Base-by-base conservation (phyloP, 2,797 vertebrate genomes). In the Acridotheres tristis region DNA sequence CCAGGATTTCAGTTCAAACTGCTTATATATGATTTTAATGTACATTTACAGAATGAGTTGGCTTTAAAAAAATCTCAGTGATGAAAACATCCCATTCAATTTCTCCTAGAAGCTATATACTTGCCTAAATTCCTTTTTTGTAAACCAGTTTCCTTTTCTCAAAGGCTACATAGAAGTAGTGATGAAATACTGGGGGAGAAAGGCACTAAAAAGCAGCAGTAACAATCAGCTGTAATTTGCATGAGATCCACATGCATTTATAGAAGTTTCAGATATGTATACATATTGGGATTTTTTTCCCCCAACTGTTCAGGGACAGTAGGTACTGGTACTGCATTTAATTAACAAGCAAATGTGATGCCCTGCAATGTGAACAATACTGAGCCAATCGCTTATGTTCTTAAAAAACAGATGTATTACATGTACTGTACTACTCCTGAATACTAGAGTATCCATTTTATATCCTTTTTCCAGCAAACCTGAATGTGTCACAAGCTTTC, bases 261-360 rank as follows among this genome's bases (percentile, higher is more conserved):
- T 51, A 95, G 95, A 97, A 96, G 97, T 97, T 95, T 96, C 95
- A 94, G 85, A 97, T 91, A 91, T 95, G 94, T 62, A 79, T 93
- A 96, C 85, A 96, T 96, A 96, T 58, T 65, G 96, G 92, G 93
- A 96, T 96, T 95, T 94, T 43, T 78, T 62, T 7, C 93, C 94
- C 94, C 88, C 79, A 96, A 96, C 94, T 97, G 97, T 91, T 96
- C 96, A 96, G 97, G 96, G 96, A 96, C 92, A 94, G 88, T 85
- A 91, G 96, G 95, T 89, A 95, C 83, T 91, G 95, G 94, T 96
- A 94, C 77, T 94, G 97, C 96, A 97, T 98, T 97, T 97, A 97
- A 98, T 98, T 98, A 98, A 97, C 97, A 97, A 97, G 97, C 92
- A 95, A 97, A 97, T 96, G 95, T 94, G 96, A 96, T 97, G 96